Evolutionary conservation across 1,140 invertebrate species (phyloP), one percentile per base, ranked within the genome.

Genomic region (Teleopsis dalmanni): DNA sequence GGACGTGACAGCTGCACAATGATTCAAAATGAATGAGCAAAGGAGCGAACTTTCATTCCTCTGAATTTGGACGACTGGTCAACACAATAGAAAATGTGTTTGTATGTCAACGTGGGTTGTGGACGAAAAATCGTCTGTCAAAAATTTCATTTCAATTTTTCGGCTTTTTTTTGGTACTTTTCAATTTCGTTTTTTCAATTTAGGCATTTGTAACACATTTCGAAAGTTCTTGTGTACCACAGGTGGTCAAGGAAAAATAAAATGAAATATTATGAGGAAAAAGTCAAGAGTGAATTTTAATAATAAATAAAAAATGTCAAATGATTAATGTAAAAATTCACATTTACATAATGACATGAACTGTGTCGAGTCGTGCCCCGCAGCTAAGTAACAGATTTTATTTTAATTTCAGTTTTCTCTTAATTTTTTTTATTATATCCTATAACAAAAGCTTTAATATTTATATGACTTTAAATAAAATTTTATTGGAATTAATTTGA

Each of bases 1-100:
- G 61, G 57, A 66, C 63, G 63, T 66, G 64, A 66, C 64, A 66
- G 56, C 56, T 53, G 55, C 55, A 62, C 57, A 66, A 66, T 64
- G 56, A 52, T 51, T 34, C 23, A 22, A 48, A 38, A 48, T 48
- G 46, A 48, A 27, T 25, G 25, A 6, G 9, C 25, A 10, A 14
- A 19, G 21, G 21, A 37, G 35, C 16, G 35, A 37, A 16, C 8
- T 31, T 31, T 31, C 29, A 31, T 31, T 31, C n/a, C n/a, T 31
- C n/a, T 31, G 8, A 31, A 9, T n/a, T n/a, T n/a, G 29, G 29
- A 9, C 29, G 29, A n/a, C 29, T 31, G 29, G 9, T 31, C 9
- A 9, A n/a, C n/a, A n/a, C n/a, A n/a, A n/a, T n/a, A n/a, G n/a
- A n/a, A n/a, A n/a, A n/a, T n/a, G n/a, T n/a, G n/a, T n/a, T n/a